These are phyloP conservation scores for Caenorhabditis zanzibari DNA, from an alignment of 2,888 invertebrate species.

Conservation along the genomic window DNA sequence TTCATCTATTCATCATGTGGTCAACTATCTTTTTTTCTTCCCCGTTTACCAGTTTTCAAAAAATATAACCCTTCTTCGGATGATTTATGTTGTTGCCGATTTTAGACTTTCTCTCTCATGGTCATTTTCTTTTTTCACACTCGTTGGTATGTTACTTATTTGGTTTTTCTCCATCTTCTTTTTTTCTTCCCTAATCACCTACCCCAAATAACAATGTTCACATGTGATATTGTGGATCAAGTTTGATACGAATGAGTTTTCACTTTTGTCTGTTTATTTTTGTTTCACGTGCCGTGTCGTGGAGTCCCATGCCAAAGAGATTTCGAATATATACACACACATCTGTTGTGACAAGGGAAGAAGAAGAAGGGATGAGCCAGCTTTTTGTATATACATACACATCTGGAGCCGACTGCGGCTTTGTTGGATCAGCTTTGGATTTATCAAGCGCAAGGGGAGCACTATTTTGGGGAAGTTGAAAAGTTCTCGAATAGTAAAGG, in stretches of 20 bases:
- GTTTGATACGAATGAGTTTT: conserved; percentile 33
- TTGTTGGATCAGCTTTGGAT: conserved; percentile 55
- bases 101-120: conserved; percentile 34
- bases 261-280: conserved; percentile 37
- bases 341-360: conserved; percentile 44
- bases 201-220: conserved; percentile 15
- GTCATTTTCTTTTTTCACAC: conserved; percentile 57
- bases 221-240: conserved; percentile 40
- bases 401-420: conserved; percentile 42
- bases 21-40: conserved; percentile 14
- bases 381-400: conserved; percentile 36
- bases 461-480: conserved; percentile 9
- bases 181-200: background rate
- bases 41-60: conserved; percentile 44
- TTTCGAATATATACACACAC: conserved; percentile 50
- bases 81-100: conserved; percentile 46
- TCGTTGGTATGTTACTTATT: conserved; percentile 16
- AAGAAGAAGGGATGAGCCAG: background rate
- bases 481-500: background rate
- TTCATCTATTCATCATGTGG: conserved; percentile 61
- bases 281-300: conserved; percentile 46
- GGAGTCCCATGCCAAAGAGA: conserved; percentile 46
- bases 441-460: conserved; percentile 7
- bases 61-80: conserved; percentile 26
- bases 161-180: background rate